Base-by-base conservation (phyloP, 2,888 invertebrate species). In the Azorinus chamasolen region DNA sequence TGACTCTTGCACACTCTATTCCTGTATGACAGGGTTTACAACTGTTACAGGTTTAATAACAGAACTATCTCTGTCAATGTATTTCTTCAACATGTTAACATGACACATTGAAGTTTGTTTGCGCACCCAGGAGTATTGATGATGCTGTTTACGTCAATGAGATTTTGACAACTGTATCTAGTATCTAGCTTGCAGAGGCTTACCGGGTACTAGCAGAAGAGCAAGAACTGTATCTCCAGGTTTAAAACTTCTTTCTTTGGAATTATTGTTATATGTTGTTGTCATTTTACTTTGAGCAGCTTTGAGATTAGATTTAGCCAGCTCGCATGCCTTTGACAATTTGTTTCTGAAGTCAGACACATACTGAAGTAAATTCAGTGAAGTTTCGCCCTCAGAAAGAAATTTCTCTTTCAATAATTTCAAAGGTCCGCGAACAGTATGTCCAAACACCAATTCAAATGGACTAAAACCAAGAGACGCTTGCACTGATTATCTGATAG, bases 191-290 rank as follows among this genome's bases (percentile, higher is more conserved):
- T 76, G 66, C 48, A 80, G 45, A 16, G 76, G 71, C 14, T 65
- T 58, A 20, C 64, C 69, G 32, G 65, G 54, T 45, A 72, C 37
- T 50, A 83, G 84, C 46, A 85, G 69, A 12, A 83, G 64, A 18
- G 51, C 71, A 51, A 83, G 24, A 24, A 82, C 77, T 43, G 72
- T 76, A 45, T 86, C 79, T 22, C 83, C 77, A 32, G 76, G 58
- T 12, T 68, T 68, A n/a, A 55, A 83, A 85, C 18, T 14, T 58
- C 58, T 78, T 70, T 5, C 62, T 50, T 22, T 45, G 20, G 18
- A 62, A 37, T 46, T 75, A 53, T 22, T 57, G 18, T 5, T 68
- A 84, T 86, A 79, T 83, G 43, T 66, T 5, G n/a, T 3, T 66
- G 84, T 86, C 81, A 84, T 77, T 63, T 51, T 73, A 0, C 10